Conservation (phyloP, 2,797 vertebrate species). For the Gymnodraco acuticeps region DNA sequence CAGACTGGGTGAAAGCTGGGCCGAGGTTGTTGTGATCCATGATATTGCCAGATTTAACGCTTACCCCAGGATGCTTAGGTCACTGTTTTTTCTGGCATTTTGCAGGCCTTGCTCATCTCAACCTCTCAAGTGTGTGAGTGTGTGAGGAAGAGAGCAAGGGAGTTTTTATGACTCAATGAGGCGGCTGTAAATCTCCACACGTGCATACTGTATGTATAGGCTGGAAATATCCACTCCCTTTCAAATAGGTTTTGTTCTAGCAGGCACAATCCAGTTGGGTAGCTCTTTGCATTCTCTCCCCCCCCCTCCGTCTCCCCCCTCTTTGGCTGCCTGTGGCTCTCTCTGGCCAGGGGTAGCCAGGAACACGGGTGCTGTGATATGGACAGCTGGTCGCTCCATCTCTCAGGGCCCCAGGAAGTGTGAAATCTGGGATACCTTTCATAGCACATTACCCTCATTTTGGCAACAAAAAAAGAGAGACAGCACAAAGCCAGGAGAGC, state of each 20-base stretch:
- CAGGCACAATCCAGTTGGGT: conserved; percentile 63
- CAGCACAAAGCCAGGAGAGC: conserved; percentile 64
- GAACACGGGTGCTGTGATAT: conserved; percentile 85
- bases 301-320: conserved; percentile 42
- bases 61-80: conserved; percentile 64
- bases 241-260: conserved; percentile 34
- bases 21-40: conserved; percentile 67
- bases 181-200: conserved; percentile 19
- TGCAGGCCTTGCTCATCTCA: conserved; percentile 55
- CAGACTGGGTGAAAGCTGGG: conserved; percentile 61
- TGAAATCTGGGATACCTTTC: conserved; percentile 87
- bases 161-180: conserved; percentile 12
- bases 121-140: conserved; percentile 32
- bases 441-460: conserved; percentile 86
- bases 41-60: conserved; percentile 74
- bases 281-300: conserved; percentile 23
- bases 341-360: conserved; percentile 80
- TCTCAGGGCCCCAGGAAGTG: conserved; percentile 83
- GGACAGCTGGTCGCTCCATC: conserved; percentile 85
- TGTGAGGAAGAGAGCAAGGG: background rate
- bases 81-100: conserved; percentile 64
- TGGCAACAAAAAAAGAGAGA: conserved; percentile 69
- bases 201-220: background rate
- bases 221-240: conserved; percentile 8
- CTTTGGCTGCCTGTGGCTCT: conserved; percentile 69